Evolutionary conservation across 2,113 vertebrate genomes (phyloP).

Genomic region (Nettapus auritus): DNA sequence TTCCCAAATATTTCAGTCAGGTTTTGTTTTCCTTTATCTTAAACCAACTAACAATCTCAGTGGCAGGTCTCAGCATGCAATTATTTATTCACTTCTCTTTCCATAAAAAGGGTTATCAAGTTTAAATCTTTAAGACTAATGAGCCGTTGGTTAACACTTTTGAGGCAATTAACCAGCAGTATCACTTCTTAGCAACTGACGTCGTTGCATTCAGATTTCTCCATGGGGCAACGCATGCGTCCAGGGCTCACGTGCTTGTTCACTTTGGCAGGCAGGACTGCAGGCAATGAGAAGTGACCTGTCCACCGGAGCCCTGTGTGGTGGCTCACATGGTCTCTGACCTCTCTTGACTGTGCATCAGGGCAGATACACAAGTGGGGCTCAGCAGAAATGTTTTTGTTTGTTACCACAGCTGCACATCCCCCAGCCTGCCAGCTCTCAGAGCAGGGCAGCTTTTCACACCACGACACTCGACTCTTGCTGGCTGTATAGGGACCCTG

Average conservation of each 20-base stretch:
- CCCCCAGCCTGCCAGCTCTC: not conserved
- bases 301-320: rapidly evolving
- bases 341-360: not conserved
- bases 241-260: not conserved
- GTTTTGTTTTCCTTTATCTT: slow-evolving; percentile 36
- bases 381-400: not conserved
- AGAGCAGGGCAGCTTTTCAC: not conserved
- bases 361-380: not conserved
- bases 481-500: not conserved
- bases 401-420: not conserved
- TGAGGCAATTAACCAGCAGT: slow-evolving; percentile 30
- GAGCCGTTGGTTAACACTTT: slow-evolving; percentile 40
- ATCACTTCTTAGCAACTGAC: not conserved
- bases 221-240: not conserved
- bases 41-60: slow-evolving; percentile 32
- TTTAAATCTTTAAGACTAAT: slow-evolving; percentile 43
- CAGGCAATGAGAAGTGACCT: not conserved
- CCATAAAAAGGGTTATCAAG: slow-evolving; percentile 14
- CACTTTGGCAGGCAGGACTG: not conserved
- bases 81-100: slow-evolving; percentile 44
- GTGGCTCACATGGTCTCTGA: not conserved
- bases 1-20: slow-evolving; percentile 1
- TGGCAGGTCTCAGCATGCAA: slow-evolving; percentile 50
- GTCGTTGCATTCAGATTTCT: not conserved
- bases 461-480: rapidly evolving